Evolutionary conservation across 1,140 invertebrate species (phyloP).

Genomic region (Macrobrachium rosenbergii): DNA sequence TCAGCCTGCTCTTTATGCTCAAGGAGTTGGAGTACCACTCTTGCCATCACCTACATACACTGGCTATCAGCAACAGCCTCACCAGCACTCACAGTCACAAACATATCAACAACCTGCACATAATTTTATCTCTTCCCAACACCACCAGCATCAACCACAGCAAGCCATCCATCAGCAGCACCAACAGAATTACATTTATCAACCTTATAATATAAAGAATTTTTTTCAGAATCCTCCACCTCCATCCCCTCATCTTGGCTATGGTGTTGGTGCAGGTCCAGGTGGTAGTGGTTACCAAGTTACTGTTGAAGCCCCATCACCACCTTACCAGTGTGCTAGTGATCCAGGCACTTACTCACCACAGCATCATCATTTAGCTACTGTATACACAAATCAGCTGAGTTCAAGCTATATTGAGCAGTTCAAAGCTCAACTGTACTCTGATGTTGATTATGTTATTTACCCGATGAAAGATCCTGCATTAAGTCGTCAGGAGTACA

Average conservation of each 20-base stretch:
- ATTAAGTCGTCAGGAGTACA: conserved; percentile 89
- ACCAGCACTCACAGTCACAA: conserved; percentile 21
- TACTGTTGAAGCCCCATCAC: conserved; percentile 42
- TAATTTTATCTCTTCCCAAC: conserved; percentile 6
- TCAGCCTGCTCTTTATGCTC: conserved; percentile 62
- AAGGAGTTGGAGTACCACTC: conserved; percentile 63
- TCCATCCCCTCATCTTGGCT: conserved; percentile 45
- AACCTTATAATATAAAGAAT: conserved; percentile 56
- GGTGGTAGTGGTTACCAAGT: conserved; percentile 48
- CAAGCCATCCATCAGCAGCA: conserved; percentile 33
- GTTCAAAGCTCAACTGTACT: conserved; percentile 88
- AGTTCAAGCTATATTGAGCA: conserved; percentile 84
- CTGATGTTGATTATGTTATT: conserved; percentile 90
- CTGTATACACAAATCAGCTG: conserved; percentile 78
- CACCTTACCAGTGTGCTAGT: conserved; percentile 51
- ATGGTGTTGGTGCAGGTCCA: conserved; percentile 54
- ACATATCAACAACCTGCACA: conserved; percentile 16
- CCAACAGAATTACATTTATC: conserved; percentile 50
- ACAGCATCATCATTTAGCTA: conserved; percentile 71
- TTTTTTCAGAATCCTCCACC: conserved; percentile 62
- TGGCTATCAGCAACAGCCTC: conserved; percentile 35
- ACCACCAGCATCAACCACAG: conserved; percentile 41
- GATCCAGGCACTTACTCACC: conserved; percentile 50
- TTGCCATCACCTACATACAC: conserved; percentile 60
- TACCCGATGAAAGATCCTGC: conserved; percentile 90